Percentiles rank a stretch among this genome's conserved stretches.
phyloP scores from a whole-genome alignment of 2,797 vertebrate genomes.

The Anas capensis region DNA sequence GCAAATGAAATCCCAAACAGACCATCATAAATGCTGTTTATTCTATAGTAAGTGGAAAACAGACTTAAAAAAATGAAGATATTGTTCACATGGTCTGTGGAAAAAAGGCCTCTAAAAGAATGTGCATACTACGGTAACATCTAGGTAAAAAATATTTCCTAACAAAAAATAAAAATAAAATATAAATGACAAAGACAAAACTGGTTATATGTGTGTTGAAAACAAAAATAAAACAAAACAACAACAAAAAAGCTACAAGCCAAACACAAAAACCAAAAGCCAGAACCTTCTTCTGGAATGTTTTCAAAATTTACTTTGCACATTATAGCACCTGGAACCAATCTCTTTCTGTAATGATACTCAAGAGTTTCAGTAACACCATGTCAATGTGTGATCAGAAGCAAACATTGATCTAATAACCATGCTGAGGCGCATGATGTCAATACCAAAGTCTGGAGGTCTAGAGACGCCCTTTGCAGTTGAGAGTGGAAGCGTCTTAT shows the following conservation, averaged over 20 bases:
- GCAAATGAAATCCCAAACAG: neutral
- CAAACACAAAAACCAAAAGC: accelerated
- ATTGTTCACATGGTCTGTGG: neutral
- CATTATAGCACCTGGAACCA: neutral
- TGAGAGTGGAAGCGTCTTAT: neutral
- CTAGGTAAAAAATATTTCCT: accelerated
- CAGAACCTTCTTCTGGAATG: neutral
- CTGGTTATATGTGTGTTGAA: accelerated
- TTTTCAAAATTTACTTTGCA: neutral
- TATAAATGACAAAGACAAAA: neutral
- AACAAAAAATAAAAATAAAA: neutral
- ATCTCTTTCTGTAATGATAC: neutral
- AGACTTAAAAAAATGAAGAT: neutral
- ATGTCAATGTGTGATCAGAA: neutral
- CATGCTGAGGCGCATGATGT: neutral
- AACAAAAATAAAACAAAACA: neutral
- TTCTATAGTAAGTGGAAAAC: neutral
- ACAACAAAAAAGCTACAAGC: neutral
- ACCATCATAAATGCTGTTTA: neutral
- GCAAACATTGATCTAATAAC: neutral
- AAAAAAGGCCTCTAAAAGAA: neutral
- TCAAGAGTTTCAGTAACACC: neutral
- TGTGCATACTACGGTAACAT: accelerated
- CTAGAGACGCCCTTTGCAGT: neutral
- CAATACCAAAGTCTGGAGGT: neutral